phyloP scores from a whole-genome alignment of 2,888 invertebrate species.

The Mesorhabditis sp. region DNA sequence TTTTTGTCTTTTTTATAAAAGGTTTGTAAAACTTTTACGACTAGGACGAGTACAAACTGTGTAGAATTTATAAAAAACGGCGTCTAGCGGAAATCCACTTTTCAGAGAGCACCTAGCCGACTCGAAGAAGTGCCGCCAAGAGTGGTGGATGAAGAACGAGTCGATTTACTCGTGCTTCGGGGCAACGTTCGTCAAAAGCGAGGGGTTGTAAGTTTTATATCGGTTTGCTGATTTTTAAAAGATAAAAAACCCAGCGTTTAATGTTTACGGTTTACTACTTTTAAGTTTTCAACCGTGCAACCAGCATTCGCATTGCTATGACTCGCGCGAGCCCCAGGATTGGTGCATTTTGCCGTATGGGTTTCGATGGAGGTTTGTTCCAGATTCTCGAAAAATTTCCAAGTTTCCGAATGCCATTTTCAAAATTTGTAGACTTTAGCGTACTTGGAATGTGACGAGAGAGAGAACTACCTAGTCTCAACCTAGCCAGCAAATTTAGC shows the following conservation, averaged over 20 bases:
- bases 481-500: no score
- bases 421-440: no score
- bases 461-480: no score
- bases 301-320: constrained; percentile 18
- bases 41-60: no score
- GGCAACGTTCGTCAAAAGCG: constrained; percentile 14
- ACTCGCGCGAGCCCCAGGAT: constrained; percentile 18
- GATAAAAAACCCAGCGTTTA: background rate
- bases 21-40: no score
- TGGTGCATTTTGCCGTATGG: constrained; percentile 18
- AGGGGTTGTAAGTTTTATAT: constrained; percentile 16
- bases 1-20: no score
- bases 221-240: no score
- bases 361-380: constrained; percentile 18
- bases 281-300: constrained; percentile 17
- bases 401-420: no score
- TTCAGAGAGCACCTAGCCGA: constrained; percentile 1
- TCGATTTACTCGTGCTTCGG: constrained; percentile 14
- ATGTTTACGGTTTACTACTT: background rate
- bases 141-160: constrained; percentile 10
- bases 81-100: no score
- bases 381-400: background rate
- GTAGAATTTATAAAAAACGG: no score
- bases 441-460: no score
- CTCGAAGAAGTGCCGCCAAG: background rate